A percentile compares a stretch with the other conserved stretches of the same genome.
phyloP scores from a whole-genome alignment of 92 coral and sea anemone species.

The Zoanthus gigantus region DNA sequence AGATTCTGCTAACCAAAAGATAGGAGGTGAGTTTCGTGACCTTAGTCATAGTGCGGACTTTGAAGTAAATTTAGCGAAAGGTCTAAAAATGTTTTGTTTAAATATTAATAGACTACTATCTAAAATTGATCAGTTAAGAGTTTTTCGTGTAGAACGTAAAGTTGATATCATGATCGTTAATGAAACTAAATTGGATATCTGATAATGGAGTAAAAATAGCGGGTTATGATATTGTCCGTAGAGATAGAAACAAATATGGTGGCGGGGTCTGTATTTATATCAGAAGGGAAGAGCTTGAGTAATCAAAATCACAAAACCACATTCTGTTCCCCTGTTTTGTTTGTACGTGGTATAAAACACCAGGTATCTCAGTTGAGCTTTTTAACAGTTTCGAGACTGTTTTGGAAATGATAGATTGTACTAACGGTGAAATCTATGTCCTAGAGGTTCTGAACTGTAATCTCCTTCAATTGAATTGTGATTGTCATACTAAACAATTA shows the following conservation, averaged over 20 bases:
- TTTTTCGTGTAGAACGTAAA: conserved; percentile 9
- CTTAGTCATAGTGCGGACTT: background rate
- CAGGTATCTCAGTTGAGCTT: conserved; percentile 1
- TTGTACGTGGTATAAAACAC: conserved; percentile 20
- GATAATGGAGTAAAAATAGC: conserved; percentile 3
- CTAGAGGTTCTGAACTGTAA: conserved; percentile 12
- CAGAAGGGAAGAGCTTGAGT: conserved; percentile 1
- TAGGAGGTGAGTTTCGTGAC: conserved; percentile 11
- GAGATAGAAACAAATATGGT: conserved; percentile 25
- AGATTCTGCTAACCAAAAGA: background rate
- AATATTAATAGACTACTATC: conserved; percentile 10
- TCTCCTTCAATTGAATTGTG: background rate
- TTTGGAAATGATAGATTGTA: conserved; percentile 6
- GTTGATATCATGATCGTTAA: background rate
- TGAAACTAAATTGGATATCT: conserved; percentile 13
- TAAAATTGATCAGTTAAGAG: conserved; percentile 7
- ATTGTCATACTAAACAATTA: conserved; percentile 16
- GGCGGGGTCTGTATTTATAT: conserved; percentile 7
- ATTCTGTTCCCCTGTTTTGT: conserved; percentile 17
- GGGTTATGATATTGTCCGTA: conserved; percentile 14
- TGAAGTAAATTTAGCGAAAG: background rate
- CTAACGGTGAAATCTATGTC: conserved; percentile 15
- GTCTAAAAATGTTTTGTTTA: conserved; percentile 13
- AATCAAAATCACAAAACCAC: background rate
- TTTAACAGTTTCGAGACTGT: conserved; percentile 21